These are phyloP conservation scores for Micronycteris hirsuta DNA, from an alignment of 2,113 vertebrate species.

Conservation along the genomic window DNA sequence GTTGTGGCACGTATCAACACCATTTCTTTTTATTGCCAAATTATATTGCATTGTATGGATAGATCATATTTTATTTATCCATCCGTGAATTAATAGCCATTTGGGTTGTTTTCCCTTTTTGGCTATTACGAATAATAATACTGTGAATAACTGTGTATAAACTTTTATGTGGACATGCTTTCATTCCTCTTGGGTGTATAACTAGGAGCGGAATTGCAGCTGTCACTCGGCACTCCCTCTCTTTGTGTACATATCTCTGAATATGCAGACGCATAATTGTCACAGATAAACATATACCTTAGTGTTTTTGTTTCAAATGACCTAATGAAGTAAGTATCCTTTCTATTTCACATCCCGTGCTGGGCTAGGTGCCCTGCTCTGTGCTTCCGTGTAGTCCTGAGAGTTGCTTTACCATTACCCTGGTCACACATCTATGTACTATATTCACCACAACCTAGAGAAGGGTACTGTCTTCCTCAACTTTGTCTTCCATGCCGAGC, in stretches of 20 bases:
- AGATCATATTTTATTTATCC: neutral
- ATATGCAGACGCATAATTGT: neutral
- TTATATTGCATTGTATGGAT: neutral
- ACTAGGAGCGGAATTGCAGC: neutral
- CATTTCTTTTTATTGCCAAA: conserved; percentile 14
- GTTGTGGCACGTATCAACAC: neutral
- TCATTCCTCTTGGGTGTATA: neutral
- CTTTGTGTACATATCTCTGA: neutral
- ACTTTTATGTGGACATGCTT: neutral
- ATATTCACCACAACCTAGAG: neutral
- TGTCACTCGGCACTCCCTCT: neutral
- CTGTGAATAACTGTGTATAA: neutral
- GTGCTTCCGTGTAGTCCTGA: neutral
- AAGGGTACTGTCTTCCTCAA: neutral
- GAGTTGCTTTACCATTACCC: neutral
- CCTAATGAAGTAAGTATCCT: neutral
- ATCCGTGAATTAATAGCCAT: neutral
- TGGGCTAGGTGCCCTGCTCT: neutral
- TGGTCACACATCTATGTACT: neutral
- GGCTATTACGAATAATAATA: neutral
- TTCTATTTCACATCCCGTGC: neutral
- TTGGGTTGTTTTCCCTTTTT: neutral
- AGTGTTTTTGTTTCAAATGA: neutral
- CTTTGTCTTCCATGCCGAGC: neutral
- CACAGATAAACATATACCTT: neutral